Evolutionary conservation across 1,140 invertebrate genomes (phyloP).

Genomic region (Caenorhabditis elegans): WBcel235 BX284603.4:7848001-7848500

Average conservation of each 20-base stretch:
- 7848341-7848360: not conserved
- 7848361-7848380: slow-evolving; percentile 13
- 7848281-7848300: too few species aligned
- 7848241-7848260: slow-evolving; percentile 27
- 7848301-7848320: too few species aligned
- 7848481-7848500: too few species aligned
- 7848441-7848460: too few species aligned
- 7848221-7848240: not conserved
- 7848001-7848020: too few species aligned
- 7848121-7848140: slow-evolving; percentile 13
- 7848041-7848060: too few species aligned
- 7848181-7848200: not conserved
- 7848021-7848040: too few species aligned
- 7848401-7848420: not conserved
- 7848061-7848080: too few species aligned
- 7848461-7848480: too few species aligned
- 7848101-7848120: not conserved
- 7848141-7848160: not conserved
- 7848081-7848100: not conserved
- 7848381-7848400: not conserved
- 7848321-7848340: too few species aligned
- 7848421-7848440: not conserved
- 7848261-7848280: too few species aligned
- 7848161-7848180: not conserved
- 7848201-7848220: not conserved